Conservation (phyloP, 2,888 invertebrate species). For the Fragum whitleyi region DNA sequence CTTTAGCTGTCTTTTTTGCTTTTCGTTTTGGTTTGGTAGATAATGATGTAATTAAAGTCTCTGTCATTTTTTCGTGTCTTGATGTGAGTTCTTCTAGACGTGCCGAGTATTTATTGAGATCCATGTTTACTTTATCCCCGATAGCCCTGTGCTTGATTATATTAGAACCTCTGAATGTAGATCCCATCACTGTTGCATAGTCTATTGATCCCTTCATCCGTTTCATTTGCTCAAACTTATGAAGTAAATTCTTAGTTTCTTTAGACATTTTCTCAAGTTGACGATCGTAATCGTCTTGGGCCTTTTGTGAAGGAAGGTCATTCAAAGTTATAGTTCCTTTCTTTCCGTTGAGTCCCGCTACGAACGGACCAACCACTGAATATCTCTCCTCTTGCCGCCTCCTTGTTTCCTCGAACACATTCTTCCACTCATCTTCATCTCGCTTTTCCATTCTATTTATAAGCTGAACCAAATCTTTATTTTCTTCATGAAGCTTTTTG, state of each 20-base stretch:
- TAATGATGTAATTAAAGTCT: background rate
- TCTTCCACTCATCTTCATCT: slow-evolving; percentile 26
- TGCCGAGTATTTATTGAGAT: slow-evolving; percentile 57
- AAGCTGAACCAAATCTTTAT: slow-evolving; percentile 26
- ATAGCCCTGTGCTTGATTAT: slow-evolving; percentile 47
- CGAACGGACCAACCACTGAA: slow-evolving; percentile 58
- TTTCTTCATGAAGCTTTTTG: slow-evolving; percentile 53
- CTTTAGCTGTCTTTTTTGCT: background rate
- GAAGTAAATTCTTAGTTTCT: slow-evolving; percentile 52
- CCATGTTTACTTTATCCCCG: slow-evolving; percentile 53
- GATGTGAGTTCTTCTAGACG: slow-evolving; percentile 56
- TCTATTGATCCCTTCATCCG: slow-evolving; percentile 55
- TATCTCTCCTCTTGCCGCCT: slow-evolving; percentile 49
- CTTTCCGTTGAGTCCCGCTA: slow-evolving; percentile 45
- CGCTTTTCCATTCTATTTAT: slow-evolving; percentile 43
- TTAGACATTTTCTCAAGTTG: slow-evolving; percentile 51
- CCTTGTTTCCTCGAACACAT: slow-evolving; percentile 29
- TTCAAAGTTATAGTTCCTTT: slow-evolving; percentile 35
- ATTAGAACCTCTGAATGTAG: slow-evolving; percentile 42
- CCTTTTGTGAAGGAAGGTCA: slow-evolving; percentile 20
- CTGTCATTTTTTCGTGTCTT: slow-evolving; percentile 42
- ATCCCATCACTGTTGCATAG: slow-evolving; percentile 48
- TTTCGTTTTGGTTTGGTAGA: background rate
- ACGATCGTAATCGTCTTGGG: slow-evolving; percentile 52
- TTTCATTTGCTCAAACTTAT: slow-evolving; percentile 54